Evolutionary conservation across 2,797 vertebrate species (phyloP), one percentile per base, ranked within the genome.

Genomic region (Tauraco hartlaubi): DNA sequence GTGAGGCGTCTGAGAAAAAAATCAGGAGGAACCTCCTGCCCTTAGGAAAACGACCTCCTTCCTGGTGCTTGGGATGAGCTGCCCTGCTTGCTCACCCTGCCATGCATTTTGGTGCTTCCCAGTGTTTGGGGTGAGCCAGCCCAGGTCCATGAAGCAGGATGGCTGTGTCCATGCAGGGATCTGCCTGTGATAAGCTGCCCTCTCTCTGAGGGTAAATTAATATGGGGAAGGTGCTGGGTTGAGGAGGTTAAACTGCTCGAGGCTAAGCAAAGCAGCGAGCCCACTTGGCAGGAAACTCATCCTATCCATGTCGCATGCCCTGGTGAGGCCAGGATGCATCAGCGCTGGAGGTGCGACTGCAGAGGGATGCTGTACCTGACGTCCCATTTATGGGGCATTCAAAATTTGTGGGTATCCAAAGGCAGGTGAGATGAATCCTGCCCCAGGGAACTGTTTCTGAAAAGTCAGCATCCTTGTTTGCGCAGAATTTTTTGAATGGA

Each of bases 281-380:
- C 22, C 9, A 12, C 19, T 51, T 71, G 72, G 31, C 11, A 14
- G n/a, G 39, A 85, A 25, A 15, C 22, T 83, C 1, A 0, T 52
- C 43, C 25, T 23, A 9, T 46, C 35, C 31, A 6, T 4, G 19
- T 73, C 4, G 0, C 39, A 9, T 8, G 4, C 9, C 28, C 59
- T 49, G 28, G 11, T 0, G 6, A 66, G 51, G 19, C 51, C 3
- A 2, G 37, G 22, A 12, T 35, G 41, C 29, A 17, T 41, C 1
- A 1, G 11, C 1, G 0, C 84, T 68, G 54, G 41, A 84, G 41
- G 15, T 55, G 49, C 0, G 0, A 33, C 48, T 55, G 56, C 23
- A 55, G 39, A 31, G 41, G 9, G n/a, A 61, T 79, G 35, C n/a
- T 3, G 3, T 35, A 68, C 11, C 62, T 91, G 59, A 28, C 55